phyloP scores from a whole-genome alignment of 2,797 vertebrate species.

The Enteromius fasciolatus region DNA sequence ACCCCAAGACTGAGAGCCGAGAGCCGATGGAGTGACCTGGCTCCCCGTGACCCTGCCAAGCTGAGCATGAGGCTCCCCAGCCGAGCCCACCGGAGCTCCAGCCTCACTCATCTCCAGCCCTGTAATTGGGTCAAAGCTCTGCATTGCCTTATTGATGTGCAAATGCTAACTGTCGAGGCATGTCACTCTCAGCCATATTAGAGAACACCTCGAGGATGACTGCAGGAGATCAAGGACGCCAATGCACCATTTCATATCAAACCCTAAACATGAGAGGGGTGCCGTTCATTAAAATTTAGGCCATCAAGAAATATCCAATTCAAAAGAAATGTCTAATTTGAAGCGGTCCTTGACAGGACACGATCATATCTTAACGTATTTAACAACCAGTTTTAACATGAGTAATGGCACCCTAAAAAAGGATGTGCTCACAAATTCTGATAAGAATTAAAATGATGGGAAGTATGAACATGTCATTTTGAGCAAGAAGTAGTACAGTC shows the following conservation, averaged over 20 bases:
- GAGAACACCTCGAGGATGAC: slow-evolving; percentile 74
- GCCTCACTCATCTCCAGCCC: slow-evolving; percentile 67
- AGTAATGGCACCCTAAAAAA: slow-evolving; percentile 18
- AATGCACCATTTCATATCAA: slow-evolving; percentile 43
- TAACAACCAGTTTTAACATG: slow-evolving; percentile 30
- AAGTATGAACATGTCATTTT: slow-evolving; percentile 22
- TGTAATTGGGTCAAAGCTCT: slow-evolving; percentile 78
- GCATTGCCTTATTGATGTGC: slow-evolving; percentile 75
- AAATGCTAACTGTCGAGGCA: slow-evolving; percentile 66
- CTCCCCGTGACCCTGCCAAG: slow-evolving; percentile 38
- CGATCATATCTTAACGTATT: slow-evolving; percentile 18
- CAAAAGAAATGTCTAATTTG: slow-evolving; percentile 31
- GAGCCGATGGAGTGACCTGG: slow-evolving; percentile 36
- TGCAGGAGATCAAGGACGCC: slow-evolving; percentile 55
- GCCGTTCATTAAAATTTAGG: slow-evolving; percentile 46
- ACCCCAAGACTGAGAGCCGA: slow-evolving; percentile 53
- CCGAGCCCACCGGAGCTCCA: slow-evolving; percentile 61
- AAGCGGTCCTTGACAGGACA: slow-evolving; percentile 22
- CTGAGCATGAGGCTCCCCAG: slow-evolving; percentile 7
- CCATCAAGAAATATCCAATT: slow-evolving; percentile 36
- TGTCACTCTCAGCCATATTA: slow-evolving; percentile 73
- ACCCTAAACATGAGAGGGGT: slow-evolving; percentile 34
- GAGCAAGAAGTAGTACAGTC: slow-evolving; percentile 1
- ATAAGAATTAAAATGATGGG: slow-evolving; percentile 21
- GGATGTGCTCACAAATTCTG: slow-evolving; percentile 9